A percentile compares a stretch with the other conserved stretches of the same genome.
These are phyloP conservation scores for Sprattus sprattus DNA, from an alignment of 2,113 vertebrate genomes.

Conservation along the genomic window DNA sequence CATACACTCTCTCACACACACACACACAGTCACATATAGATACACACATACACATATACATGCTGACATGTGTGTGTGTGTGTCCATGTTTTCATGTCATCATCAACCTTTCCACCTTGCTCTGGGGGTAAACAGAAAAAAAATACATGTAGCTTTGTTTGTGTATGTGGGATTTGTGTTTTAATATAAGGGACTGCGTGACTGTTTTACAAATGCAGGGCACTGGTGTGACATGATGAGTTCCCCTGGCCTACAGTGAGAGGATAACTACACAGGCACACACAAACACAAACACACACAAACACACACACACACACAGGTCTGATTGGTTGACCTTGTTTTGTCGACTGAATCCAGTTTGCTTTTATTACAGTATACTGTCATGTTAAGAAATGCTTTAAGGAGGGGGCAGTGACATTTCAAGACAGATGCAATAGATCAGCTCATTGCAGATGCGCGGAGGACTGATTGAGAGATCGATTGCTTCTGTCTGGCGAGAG, in stretches of 20 bases:
- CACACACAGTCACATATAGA: background rate
- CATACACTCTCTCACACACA: background rate
- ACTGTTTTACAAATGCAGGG: background rate
- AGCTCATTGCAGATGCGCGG: conserved; percentile 57
- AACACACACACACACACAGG: conserved; percentile 6
- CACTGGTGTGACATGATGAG: background rate
- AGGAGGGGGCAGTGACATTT: conserved; percentile 27
- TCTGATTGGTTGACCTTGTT: background rate
- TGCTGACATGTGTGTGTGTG: background rate
- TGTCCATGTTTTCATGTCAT: background rate
- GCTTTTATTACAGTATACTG: background rate
- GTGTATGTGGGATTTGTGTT: background rate
- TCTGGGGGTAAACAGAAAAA: background rate
- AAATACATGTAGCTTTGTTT: background rate
- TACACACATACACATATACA: background rate
- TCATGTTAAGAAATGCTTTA: background rate
- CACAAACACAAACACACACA: background rate
- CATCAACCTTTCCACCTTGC: conserved; percentile 12
- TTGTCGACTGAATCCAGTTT: background rate
- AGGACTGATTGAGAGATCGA: conserved; percentile 55
- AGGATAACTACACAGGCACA: background rate
- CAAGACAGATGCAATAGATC: conserved; percentile 50
- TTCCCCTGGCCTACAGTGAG: background rate
- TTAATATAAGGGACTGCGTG: background rate
- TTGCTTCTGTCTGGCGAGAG: conserved; percentile 53